Base-by-base conservation (phyloP, 2,797 vertebrate species). In the Manis javanica region DNA sequence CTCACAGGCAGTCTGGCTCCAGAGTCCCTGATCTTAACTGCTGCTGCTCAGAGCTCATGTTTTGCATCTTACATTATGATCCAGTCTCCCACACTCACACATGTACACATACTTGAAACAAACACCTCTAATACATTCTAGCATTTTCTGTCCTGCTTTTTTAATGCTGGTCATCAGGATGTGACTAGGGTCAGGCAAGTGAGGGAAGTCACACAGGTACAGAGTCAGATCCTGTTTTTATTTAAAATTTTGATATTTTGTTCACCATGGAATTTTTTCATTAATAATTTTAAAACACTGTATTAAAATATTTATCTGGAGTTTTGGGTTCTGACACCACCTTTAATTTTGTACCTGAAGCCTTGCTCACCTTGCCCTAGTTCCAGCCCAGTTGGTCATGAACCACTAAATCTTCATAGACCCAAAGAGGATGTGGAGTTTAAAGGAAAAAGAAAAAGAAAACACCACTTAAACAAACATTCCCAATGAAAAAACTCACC, bases 361-460 rank as follows among this genome's bases (percentile, higher is more conserved):
- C 13, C n/a, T 85, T 19, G 77, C 31, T 91, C 69, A 14, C 15
- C 55, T 95, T 79, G 64, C 34, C 55, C 79, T 69, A 61, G 23
- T 72, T 92, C 42, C 63, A 37, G 11, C 14, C 42, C 66, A 91
- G 37, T 26, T 87, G 34, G 39, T 66, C 57, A 79, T 64, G 31
- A 94, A 82, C 57, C 53, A 86, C 29, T 92, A 81, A 94, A 91
- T 94, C 83, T 90, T 90, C 77, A 90, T 8, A 90, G 37, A 64
- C 5, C 23, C 31, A 71, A 72, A 55, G 24, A 12, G 21, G 39
- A 31, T 92, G 4, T 91, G 42, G 61, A 83, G 3, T 87, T 89
- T 51, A 26, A 42, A 29, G 10, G 72, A 81, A 71, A 83, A 57
- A 1, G 75, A 84, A 61, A 83, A 84, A 23, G 79, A 74, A 61